Base-by-base conservation (phyloP, 1,140 invertebrate genomes). In the Neuroterus valhalla region DNA sequence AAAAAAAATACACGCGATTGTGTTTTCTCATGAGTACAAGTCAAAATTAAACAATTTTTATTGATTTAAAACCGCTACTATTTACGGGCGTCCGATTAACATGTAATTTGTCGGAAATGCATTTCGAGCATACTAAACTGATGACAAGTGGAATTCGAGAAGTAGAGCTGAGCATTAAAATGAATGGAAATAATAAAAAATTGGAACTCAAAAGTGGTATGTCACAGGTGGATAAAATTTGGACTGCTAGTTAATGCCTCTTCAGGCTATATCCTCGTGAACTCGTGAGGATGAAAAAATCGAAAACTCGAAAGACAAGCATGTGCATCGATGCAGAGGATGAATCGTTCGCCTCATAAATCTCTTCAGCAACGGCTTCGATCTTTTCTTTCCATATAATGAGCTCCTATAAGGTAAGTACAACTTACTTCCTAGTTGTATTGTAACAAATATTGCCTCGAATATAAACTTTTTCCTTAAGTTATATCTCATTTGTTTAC, bases 391-490 rank as follows among this genome's bases (percentile, higher is more conserved):
- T 38, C 10, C n/a, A 55, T 68, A 31, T 45, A 70, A 46, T 70
- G 66, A 81, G 70, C 71, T 77, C 73, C 66, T 77, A 77, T 70
- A 78, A 74, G 70, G 66, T 78, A 38, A 38, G 71, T 80, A 82
- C 81, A 83, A 84, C 82, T 85, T 86, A 87, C 74, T 66, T 71
- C 48, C 82, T 87, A 87, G 62, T 82, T 80, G 82, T 84, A 86
- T 88, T 81, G 84, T 89, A 89, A 89, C 85, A 89, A 90, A 89
- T 90, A 89, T 89, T 88, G 87, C 88, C 85, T 88, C 84, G 82
- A 89, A 89, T 89, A 89, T 85, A 87, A 88, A 89, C 81, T 84
- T 80, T 79, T 72, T 74, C 66, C 50, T 77, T 71, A 68, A 23
- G 50, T 66, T 72, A 67, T 52, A 69, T 62, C 71, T 76, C 66